Evolutionary conservation across 2,113 vertebrate species (phyloP).

Genomic region (Turnix velox): DNA sequence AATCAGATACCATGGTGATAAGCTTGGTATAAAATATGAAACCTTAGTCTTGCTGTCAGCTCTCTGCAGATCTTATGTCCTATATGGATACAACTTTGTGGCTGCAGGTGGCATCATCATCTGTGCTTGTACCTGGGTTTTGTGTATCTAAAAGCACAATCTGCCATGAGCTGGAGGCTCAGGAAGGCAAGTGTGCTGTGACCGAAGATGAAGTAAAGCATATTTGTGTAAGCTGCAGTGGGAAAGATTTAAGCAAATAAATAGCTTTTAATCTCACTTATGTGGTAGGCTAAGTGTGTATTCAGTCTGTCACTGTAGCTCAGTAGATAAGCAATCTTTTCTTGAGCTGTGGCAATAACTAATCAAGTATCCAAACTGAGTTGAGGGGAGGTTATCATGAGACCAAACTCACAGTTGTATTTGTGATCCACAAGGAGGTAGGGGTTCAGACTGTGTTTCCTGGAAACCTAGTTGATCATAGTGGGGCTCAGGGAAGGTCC

Average conservation of each 20-base stretch:
- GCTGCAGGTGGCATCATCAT: background rate
- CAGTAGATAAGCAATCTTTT: background rate
- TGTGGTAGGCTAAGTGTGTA: background rate
- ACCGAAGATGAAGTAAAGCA: background rate
- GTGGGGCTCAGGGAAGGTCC: background rate
- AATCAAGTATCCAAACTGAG: background rate
- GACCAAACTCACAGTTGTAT: background rate
- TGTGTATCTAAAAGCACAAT: background rate
- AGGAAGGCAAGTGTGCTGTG: background rate
- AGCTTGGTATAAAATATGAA: background rate
- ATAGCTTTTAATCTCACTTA: background rate
- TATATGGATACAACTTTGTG: background rate
- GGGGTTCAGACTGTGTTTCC: background rate
- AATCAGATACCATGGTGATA: background rate
- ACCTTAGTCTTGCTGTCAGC: background rate
- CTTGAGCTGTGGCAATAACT: background rate
- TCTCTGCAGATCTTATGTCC: background rate
- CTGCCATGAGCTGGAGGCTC: background rate
- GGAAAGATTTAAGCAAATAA: conserved; percentile 34
- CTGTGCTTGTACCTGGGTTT: background rate
- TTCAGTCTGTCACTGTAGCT: background rate
- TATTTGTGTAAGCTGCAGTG: background rate
- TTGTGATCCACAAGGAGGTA: background rate
- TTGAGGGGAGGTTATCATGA: background rate
- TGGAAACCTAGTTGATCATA: background rate